Base-by-base conservation (phyloP, 2,797 vertebrate species). In the Scarus forsteni region DNA sequence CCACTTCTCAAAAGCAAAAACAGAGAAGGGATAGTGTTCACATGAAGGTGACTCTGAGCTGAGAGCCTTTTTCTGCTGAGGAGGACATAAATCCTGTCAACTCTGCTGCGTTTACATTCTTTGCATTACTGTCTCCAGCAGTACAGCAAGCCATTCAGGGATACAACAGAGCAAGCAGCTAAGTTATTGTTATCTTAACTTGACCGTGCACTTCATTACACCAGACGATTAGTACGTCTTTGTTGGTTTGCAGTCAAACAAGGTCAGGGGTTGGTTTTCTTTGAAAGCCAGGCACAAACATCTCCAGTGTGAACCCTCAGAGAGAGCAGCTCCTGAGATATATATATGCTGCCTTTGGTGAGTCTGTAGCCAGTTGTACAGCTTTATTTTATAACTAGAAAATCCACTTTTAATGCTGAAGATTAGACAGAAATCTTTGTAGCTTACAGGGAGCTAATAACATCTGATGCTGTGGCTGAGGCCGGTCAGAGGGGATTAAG, bases 81-180 rank as follows among this genome's bases (percentile, higher is more conserved):
- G 72, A 59, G n/a, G 63, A 61, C 67, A 81, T 87, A 85, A 85
- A 86, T 84, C 74, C 57, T 44, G 57, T 71, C 58, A 42, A 53
- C 66, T 16, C 67, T 66, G 60, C 72, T 63, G 51, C 49, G 27
- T 90, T 86, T 85, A 88, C 85, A 90, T 90, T 90, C 85, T 84
- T 81, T 67, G 54, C 85, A 67, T 86, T 66, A 66, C 81, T 62
- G 57, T 75, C 65, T 67, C 54, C 63, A 44, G 70, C 72, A 70
- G 50, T 34, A 51, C 34, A 14, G 65, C 0, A 14, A 80, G 66
- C 56, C 44, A 34, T 74, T 77, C 61, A 62, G 49, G 65, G 83
- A 75, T 46, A 67, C 18, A 46, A 50, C 51, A 68, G 60, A 66
- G 7, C 66, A 15, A 55, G 49, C 57, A 18, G 42, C 67, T 34